Evolutionary conservation across 2,888 invertebrate species (phyloP), one percentile per base, ranked within the genome.

Genomic region (Hydrotaea cyrtoneurina): DNA sequence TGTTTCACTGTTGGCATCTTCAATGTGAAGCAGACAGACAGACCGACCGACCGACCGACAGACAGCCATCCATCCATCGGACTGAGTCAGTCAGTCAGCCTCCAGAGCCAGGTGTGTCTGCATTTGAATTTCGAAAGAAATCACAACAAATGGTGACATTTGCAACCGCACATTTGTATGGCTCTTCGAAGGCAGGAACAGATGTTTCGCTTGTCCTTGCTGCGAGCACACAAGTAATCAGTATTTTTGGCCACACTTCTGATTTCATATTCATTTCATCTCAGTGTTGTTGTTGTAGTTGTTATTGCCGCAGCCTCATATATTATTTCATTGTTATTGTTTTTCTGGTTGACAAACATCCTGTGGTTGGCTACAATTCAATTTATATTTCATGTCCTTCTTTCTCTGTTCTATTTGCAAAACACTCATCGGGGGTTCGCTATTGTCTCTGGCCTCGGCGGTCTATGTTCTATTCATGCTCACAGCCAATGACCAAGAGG

Each of bases 231-330:
- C 43, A 74, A 74, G 73, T 77, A 78, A 82, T 85, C 76, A 82
- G 69, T 85, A 79, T 72, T 82, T 85, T 85, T 85, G 78, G 82
- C 85, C 85, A 85, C 85, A 82, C 85, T 76, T 82, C 73, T 79
- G 76, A 79, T 82, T 79, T 85, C 73, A 82, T 69, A 82, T 84
- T 13, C 69, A 59, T 59, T 26, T 59, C 23, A 26, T 50, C 50
- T 50, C 50, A 62, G 11, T 69, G 21, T 66, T 39, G 21, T 66
- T 66, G 66, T 46, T 69, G n/a, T 55, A 46, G 21, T 66, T 39
- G 21, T 66, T 66, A 43, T 46, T 69, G n/a, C 64, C 36, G 8
- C 53, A 23, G 13, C 17, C 53, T 17, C 11, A 31, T 78, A 71
- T 71, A 19, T 64, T 62, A 59, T 53, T 23, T 46, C 46, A 69